Percentiles rank a stretch among this genome's conserved stretches.
Conservation (phyloP, 1,140 invertebrate genomes). For the Trachymyrmex cornetzi region DNA sequence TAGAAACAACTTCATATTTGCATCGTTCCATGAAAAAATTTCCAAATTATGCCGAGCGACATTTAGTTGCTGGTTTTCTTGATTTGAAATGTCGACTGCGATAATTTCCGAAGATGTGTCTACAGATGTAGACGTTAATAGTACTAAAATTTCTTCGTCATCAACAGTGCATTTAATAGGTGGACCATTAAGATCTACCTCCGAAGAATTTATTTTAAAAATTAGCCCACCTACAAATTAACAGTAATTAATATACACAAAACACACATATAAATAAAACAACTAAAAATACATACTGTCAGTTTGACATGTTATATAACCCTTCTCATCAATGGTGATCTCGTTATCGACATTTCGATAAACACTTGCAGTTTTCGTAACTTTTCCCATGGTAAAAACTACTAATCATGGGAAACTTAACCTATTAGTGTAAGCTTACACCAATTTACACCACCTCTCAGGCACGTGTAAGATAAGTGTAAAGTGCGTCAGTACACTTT, state of each 20-base stretch:
- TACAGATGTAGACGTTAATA: no score
- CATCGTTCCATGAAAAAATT: conserved; percentile 1
- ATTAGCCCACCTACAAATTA: conserved; percentile 1
- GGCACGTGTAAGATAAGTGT: no score
- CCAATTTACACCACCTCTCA: no score
- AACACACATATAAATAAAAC: background rate
- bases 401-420: no score
- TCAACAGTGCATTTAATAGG: background rate
- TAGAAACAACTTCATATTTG: background rate
- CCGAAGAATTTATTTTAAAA: background rate
- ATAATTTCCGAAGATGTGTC: background rate
- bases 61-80: background rate
- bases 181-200: conserved; percentile 6
- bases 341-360: no score
- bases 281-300: conserved; percentile 12
- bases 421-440: no score
- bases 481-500: no score
- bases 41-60: background rate
- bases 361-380: no score
- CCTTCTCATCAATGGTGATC: no score
- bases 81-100: background rate
- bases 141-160: no score
- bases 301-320: background rate
- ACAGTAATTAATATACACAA: background rate
- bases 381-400: no score